Conservation (phyloP, 2,113 vertebrate species). For the Muntiacus reevesi region DNA sequence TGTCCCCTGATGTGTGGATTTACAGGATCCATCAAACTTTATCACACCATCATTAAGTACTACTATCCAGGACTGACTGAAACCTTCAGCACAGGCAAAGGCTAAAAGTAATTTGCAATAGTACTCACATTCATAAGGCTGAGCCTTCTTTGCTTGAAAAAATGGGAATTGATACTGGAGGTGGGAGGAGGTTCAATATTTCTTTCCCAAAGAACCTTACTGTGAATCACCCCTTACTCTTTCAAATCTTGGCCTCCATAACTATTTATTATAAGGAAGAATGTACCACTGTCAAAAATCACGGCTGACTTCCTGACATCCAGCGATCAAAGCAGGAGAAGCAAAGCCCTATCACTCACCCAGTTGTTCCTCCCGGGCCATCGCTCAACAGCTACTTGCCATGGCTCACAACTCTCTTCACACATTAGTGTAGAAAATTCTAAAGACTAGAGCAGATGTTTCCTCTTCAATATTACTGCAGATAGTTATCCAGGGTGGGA, state of each 20-base stretch:
- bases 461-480: not conserved
- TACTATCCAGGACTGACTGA: not conserved
- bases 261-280: conserved; percentile 32
- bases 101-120: not conserved
- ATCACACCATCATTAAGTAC: not conserved
- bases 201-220: conserved; percentile 17
- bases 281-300: conserved; percentile 29
- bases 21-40: not conserved
- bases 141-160: conserved; percentile 16
- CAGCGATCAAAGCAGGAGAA: conserved; percentile 12
- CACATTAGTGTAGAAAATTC: not conserved
- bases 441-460: conserved; percentile 18
- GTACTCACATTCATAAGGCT: not conserved
- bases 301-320: not conserved
- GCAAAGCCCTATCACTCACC: not conserved
- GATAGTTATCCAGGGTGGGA: not conserved
- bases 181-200: not conserved
- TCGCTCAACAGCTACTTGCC: not conserved
- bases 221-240: not conserved
- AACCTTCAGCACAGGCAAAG: not conserved
- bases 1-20: not conserved
- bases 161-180: not conserved
- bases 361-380: not conserved
- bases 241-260: not conserved
- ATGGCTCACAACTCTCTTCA: not conserved